Evolutionary conservation across 2,113 vertebrate genomes (phyloP).

Genomic region (Dasyornis broadbenti): DNA sequence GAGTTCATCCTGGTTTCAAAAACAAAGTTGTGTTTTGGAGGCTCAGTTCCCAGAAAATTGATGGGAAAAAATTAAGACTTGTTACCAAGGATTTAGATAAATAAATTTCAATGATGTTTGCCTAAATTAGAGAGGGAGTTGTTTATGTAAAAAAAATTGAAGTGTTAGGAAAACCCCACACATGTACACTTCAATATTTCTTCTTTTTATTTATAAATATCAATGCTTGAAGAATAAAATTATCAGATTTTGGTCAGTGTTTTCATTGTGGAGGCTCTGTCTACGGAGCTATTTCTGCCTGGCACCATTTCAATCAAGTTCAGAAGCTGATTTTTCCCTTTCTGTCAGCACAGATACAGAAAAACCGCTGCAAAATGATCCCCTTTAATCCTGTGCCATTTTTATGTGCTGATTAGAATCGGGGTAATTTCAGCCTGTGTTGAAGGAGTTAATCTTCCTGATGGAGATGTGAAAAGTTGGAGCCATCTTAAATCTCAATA

Average conservation of each 20-base stretch:
- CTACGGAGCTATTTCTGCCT: neutral
- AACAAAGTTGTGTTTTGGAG: neutral
- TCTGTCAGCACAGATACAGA: neutral
- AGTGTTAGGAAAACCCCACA: neutral
- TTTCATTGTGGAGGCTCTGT: neutral
- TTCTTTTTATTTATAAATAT: neutral
- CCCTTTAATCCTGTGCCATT: neutral
- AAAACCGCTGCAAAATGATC: neutral
- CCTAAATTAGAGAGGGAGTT: neutral
- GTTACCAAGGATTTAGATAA: neutral
- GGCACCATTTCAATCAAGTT: neutral
- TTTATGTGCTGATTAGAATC: slow-evolving; percentile 30
- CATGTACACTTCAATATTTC: neutral
- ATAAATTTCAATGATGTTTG: neutral
- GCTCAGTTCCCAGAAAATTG: neutral
- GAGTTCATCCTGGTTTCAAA: neutral
- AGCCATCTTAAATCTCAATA: slow-evolving; percentile 71
- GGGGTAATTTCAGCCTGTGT: slow-evolving; percentile 20
- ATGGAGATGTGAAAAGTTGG: slow-evolving; percentile 60
- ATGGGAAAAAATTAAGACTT: neutral
- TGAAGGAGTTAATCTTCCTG: slow-evolving; percentile 75
- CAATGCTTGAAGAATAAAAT: neutral
- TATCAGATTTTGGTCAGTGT: neutral
- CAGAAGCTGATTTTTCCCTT: neutral
- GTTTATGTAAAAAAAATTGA: neutral